Base-by-base conservation (phyloP, 1,140 invertebrate species). In the Neocloeon triangulifer region DNA sequence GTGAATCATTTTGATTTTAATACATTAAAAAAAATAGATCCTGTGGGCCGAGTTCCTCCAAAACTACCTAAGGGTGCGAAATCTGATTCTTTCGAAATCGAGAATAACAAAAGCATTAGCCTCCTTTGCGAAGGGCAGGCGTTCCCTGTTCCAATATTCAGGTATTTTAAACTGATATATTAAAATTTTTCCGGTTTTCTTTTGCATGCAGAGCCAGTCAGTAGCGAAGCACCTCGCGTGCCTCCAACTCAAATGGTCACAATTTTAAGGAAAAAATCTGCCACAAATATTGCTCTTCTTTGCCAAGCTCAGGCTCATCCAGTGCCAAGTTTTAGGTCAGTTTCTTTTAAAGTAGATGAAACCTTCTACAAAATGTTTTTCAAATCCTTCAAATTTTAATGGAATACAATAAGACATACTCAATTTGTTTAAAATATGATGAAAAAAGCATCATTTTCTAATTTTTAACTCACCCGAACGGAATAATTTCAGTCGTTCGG, bases 71-170 rank as follows among this genome's bases (percentile, higher is more conserved):
- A 45, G 38, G 43, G 46, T 3, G 45, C 50, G 13, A 53, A 48
- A 27, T 43, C 39, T 31, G 41, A 54, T 26, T 40, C 48, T 13
- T 45, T 48, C 28, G 45, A 50, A 26, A 34, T 18, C 16, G 15
- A 13, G 20, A 18, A 13, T 17, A 36, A 25, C 4, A 33, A 32
- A 10, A 28, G 36, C 18, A 37, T 62, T 33, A 59, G 57, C 37
- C 49, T 73, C 30, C 53, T 71, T 25, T 73, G 69, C 43, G 65
- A 69, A 41, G 68, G 66, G 26, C 69, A 73, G 52, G 59, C 59
- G 30, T 66, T 58, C 42, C 65, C 65, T 20, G 51, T 60, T 30
- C 64, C 65, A 31, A 10, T 29, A 10, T 37, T 30, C 35, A 33
- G 28, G 31, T 36, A 25, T n/a, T n/a, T n/a, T 19, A 31, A 25